Evolutionary conservation across 2,797 vertebrate genomes (phyloP).

Genomic region (Nannoperca obscura): DNA sequence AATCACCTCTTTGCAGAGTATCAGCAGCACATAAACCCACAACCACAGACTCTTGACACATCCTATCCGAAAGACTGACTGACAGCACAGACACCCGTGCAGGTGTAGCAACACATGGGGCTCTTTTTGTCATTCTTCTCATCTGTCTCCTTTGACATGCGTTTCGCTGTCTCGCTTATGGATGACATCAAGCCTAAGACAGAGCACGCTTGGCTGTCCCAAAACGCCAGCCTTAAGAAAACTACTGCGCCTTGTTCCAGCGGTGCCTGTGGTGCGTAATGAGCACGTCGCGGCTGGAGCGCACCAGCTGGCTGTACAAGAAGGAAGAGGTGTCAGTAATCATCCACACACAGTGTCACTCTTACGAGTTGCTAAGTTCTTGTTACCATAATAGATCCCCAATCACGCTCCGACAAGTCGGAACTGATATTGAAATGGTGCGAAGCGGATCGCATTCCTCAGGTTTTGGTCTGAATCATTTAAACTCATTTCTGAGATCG

Average conservation of each 20-base stretch:
- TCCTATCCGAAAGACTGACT: not conserved
- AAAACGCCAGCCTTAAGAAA: not conserved
- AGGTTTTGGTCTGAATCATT: not conserved
- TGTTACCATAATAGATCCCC: conserved; percentile 40
- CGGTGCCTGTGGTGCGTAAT: conserved; percentile 22
- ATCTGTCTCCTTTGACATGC: not conserved
- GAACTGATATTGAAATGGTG: conserved; percentile 1
- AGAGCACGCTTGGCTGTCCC: not conserved
- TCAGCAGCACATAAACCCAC: conserved; percentile 14
- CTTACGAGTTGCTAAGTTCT: conserved; percentile 28
- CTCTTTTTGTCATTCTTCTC: too few species aligned
- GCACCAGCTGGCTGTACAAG: conserved; percentile 45
- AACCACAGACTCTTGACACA: not conserved
- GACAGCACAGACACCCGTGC: not conserved
- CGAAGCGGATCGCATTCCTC: conserved; percentile 32
- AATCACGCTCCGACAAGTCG: conserved; percentile 53
- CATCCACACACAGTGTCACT: conserved; percentile 3
- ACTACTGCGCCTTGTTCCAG: conserved; percentile 33
- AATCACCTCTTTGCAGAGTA: conserved; percentile 32
- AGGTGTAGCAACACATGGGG: not conserved
- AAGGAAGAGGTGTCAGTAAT: conserved; percentile 46
- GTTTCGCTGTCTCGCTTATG: not conserved
- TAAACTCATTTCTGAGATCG: not conserved
- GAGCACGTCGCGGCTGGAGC: conserved; percentile 35
- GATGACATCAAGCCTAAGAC: not conserved